Conservation (phyloP, 2,888 invertebrate genomes). For the Acholoe squamosa region DNA sequence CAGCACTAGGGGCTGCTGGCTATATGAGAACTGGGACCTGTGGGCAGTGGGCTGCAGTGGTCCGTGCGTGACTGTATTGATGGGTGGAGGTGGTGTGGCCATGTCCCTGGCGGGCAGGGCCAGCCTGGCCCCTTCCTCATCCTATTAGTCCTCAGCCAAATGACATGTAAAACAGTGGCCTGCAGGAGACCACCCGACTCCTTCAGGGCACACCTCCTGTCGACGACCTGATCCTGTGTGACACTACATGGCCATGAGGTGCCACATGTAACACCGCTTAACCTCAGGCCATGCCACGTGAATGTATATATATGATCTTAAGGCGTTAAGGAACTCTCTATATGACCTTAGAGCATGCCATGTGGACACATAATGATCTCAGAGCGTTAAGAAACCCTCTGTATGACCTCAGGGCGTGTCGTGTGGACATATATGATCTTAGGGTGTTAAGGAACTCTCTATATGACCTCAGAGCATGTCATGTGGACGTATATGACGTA, state of each 20-base stretch:
- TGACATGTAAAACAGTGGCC: constrained; percentile 17
- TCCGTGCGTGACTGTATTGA: constrained; percentile 41
- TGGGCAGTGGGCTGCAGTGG: constrained; percentile 10
- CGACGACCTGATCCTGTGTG: not conserved
- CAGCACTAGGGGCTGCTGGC: not conserved
- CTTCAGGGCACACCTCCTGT: not conserved
- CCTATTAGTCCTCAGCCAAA: constrained; percentile 47
- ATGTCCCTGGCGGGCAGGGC: not conserved
- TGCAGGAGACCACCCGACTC: not conserved
- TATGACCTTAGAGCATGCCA: no score
- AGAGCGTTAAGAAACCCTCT: no score
- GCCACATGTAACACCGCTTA: not conserved
- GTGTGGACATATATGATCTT: no score
- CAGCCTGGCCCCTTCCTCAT: not conserved
- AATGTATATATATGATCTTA: no score
- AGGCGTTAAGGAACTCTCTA: no score
- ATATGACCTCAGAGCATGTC: no score
- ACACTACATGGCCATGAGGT: not conserved
- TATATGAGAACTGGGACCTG: constrained; percentile 24
- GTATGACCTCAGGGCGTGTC: no score
- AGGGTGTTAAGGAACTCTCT: no score
- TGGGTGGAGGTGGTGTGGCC: constrained; percentile 13
- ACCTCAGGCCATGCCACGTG: not conserved
- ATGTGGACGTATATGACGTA: no score
- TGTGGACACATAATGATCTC: no score